Evolutionary conservation across 1,140 invertebrate species (phyloP).

Genomic region (Drosophila pandora): DNA sequence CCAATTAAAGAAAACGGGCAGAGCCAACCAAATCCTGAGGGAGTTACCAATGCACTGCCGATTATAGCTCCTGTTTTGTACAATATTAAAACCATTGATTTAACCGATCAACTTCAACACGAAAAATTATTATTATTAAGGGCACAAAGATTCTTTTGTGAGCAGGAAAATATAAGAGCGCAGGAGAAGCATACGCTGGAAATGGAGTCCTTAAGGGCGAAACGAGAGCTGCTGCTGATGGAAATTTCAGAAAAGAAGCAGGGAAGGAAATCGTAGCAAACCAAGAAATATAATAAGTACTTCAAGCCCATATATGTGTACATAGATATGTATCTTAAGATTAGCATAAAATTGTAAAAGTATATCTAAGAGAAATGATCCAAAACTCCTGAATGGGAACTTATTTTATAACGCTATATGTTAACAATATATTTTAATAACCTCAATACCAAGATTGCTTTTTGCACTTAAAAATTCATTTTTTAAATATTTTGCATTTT

Average conservation of each 20-base stretch:
- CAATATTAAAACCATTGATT: not conserved
- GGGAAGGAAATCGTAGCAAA: not conserved
- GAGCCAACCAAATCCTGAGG: not conserved
- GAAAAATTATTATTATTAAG: slow-evolving; percentile 12
- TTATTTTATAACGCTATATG: too few species aligned
- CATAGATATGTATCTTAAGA: too few species aligned
- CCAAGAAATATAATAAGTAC: too few species aligned
- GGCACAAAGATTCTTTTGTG: slow-evolving; percentile 10
- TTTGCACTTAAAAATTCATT: too few species aligned
- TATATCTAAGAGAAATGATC: too few species aligned
- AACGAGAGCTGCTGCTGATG: slow-evolving; percentile 4
- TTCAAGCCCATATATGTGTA: too few species aligned
- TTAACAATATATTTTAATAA: too few species aligned
- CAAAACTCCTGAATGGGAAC: too few species aligned
- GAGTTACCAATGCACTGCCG: not conserved
- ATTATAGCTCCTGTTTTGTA: not conserved
- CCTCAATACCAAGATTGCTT: too few species aligned
- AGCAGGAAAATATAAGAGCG: slow-evolving; percentile 17
- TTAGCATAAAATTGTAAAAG: too few species aligned
- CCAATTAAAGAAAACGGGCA: not conserved
- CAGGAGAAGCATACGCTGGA: slow-evolving; percentile 15
- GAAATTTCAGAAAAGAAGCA: slow-evolving; percentile 21
- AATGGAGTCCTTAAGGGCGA: slow-evolving; percentile 13
- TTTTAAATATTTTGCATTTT: too few species aligned
- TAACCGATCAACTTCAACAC: not conserved